Conservation (phyloP, 2,113 vertebrate species). For the Lamprotornis superbus region DNA sequence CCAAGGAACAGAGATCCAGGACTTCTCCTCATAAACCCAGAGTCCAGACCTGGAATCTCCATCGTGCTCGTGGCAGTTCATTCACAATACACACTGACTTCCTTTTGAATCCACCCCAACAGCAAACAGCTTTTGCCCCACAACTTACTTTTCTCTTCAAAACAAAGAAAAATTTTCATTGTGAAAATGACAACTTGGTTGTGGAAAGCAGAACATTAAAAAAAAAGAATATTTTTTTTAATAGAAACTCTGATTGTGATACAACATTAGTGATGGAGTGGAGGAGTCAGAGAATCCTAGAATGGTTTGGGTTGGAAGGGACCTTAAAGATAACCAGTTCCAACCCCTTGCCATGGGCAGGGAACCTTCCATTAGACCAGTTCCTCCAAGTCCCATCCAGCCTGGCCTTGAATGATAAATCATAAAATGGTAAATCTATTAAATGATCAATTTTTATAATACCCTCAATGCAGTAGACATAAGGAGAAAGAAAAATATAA, state of each 20-base stretch:
- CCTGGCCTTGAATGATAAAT: background rate
- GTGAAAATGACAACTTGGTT: background rate
- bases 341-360: background rate
- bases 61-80: background rate
- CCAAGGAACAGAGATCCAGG: background rate
- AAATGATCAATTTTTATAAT: background rate
- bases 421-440: background rate
- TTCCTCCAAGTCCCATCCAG: background rate
- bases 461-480: background rate
- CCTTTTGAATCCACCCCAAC: background rate
- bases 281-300: background rate
- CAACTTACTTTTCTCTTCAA: background rate
- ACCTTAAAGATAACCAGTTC: background rate
- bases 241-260: background rate
- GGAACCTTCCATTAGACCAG: background rate
- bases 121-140: background rate
- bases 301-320: background rate
- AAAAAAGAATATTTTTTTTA: background rate
- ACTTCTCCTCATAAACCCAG: fast-evolving
- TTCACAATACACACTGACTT: background rate
- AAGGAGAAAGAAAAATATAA: background rate
- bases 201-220: background rate
- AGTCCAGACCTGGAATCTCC: background rate
- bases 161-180: background rate
- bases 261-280: fast-evolving